Evolutionary conservation across 2,888 invertebrate species (phyloP).

Genomic region (Orchesella flavescens): DNA sequence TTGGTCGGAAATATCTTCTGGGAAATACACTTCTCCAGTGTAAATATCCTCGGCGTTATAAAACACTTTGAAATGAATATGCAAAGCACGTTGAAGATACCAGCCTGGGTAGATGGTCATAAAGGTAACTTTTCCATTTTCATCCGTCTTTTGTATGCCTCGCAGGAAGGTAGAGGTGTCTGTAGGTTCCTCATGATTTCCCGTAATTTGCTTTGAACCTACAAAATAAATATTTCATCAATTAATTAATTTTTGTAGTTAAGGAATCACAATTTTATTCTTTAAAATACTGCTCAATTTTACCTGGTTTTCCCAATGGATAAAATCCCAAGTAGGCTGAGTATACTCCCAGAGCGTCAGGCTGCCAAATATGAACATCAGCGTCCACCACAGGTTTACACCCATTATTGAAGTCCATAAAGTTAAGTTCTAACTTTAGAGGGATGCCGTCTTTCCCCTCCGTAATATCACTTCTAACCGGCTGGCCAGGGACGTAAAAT

Average conservation of each 20-base stretch:
- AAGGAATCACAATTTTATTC: not conserved
- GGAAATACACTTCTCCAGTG: slow-evolving; percentile 65
- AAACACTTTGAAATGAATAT: slow-evolving; percentile 65
- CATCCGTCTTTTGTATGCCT: slow-evolving; percentile 63
- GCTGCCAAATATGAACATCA: slow-evolving; percentile 64
- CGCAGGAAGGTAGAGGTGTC: slow-evolving; percentile 59
- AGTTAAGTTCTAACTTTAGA: slow-evolving; percentile 45
- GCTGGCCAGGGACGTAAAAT: slow-evolving; percentile 56
- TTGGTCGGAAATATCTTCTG: slow-evolving; percentile 55
- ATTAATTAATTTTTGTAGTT: not conserved
- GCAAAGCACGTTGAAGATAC: slow-evolving; percentile 62
- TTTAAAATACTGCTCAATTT: not conserved
- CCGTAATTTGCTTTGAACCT: slow-evolving; percentile 61
- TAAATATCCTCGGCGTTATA: slow-evolving; percentile 37
- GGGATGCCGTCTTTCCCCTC: slow-evolving; percentile 60
- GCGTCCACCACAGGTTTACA: slow-evolving; percentile 56
- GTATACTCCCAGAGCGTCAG: slow-evolving; percentile 64
- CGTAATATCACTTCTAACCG: slow-evolving; percentile 50
- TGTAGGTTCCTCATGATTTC: slow-evolving; percentile 58
- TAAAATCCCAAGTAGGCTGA: slow-evolving; percentile 66
- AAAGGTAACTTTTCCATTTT: slow-evolving; percentile 52
- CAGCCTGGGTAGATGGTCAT: slow-evolving; percentile 62
- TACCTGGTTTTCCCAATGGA: slow-evolving; percentile 63
- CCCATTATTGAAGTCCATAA: slow-evolving; percentile 48
- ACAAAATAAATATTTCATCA: slow-evolving; percentile 6